Percentiles rank a stretch among this genome's conserved stretches.
Conservation (phyloP, 2,113 vertebrate genomes). For the Colistium nudipinnis region DNA sequence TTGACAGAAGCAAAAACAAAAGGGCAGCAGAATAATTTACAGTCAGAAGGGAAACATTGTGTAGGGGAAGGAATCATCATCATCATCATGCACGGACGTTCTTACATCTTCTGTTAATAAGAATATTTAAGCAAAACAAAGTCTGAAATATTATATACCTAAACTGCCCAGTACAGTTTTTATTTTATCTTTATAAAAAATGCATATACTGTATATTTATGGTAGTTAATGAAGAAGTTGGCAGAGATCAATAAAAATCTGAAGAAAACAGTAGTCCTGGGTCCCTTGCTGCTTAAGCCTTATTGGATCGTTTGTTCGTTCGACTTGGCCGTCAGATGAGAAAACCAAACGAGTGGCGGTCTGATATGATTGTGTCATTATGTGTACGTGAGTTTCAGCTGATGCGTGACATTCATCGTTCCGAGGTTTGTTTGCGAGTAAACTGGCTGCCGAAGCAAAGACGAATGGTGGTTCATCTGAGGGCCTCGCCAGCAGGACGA, state of each 20-base stretch:
- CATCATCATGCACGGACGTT: slow-evolving; percentile 90
- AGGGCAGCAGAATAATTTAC: slow-evolving; percentile 94
- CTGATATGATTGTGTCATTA: slow-evolving; percentile 33
- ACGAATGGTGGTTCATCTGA: slow-evolving; percentile 17
- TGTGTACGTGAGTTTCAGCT: slow-evolving; percentile 21
- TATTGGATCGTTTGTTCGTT: slow-evolving; percentile 82
- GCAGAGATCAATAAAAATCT: slow-evolving; percentile 66
- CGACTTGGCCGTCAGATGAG: slow-evolving; percentile 9
- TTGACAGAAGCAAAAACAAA: slow-evolving; percentile 85
- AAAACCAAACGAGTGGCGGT: slow-evolving; percentile 18
- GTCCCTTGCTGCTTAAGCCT: slow-evolving; percentile 85
- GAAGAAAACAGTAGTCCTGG: slow-evolving; percentile 86
- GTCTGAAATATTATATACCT: slow-evolving; percentile 93
- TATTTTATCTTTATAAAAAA: slow-evolving; percentile 87
- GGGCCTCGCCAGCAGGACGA: neutral
- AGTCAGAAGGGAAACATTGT: slow-evolving; percentile 86
- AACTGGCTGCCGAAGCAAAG: neutral
- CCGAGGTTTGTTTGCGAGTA: slow-evolving; percentile 12
- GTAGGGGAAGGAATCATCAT: slow-evolving; percentile 81
- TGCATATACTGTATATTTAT: slow-evolving; percentile 81
- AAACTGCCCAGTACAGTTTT: slow-evolving; percentile 92
- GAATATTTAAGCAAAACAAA: slow-evolving; percentile 88
- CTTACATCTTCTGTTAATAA: slow-evolving; percentile 98
- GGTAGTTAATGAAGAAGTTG: slow-evolving; percentile 81
- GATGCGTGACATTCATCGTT: slow-evolving; percentile 38